Conservation (phyloP, 2,888 invertebrate species). For the Microplitis deprimator region DNA sequence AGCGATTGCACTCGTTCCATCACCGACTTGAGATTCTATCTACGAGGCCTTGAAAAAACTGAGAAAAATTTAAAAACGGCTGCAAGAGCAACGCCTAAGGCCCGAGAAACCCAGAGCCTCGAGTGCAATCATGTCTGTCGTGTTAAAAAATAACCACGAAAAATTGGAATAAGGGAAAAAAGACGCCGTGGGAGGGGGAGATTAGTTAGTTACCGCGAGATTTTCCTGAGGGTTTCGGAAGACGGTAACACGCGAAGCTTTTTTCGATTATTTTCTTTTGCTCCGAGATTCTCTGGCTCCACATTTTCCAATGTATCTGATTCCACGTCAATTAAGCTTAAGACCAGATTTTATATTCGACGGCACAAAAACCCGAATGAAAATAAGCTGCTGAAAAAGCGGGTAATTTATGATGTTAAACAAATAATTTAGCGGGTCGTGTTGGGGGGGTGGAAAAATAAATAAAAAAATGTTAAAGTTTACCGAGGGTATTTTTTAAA, state of each 20-base stretch:
- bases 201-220: neutral
- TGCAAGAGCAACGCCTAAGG: neutral
- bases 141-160: neutral
- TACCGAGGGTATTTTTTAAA: neutral
- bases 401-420: neutral
- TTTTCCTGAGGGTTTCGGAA: no score
- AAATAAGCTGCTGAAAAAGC: no score
- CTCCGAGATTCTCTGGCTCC: neutral
- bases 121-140: neutral
- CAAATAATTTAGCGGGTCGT: neutral
- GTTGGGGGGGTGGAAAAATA: no score
- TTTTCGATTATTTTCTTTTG: neutral
- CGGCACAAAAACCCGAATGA: no score
- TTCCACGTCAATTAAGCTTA: conserved; percentile 3
- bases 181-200: neutral
- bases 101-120: neutral
- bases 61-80: neutral
- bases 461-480: neutral
- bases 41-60: neutral
- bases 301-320: neutral
- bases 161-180: neutral
- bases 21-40: neutral
- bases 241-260: neutral
- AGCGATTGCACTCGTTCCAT: conserved; percentile 2
- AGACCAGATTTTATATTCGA: neutral